Evolutionary conservation across 2,888 invertebrate species (phyloP).

Genomic region (Branchipolynoe longqiensis): DNA sequence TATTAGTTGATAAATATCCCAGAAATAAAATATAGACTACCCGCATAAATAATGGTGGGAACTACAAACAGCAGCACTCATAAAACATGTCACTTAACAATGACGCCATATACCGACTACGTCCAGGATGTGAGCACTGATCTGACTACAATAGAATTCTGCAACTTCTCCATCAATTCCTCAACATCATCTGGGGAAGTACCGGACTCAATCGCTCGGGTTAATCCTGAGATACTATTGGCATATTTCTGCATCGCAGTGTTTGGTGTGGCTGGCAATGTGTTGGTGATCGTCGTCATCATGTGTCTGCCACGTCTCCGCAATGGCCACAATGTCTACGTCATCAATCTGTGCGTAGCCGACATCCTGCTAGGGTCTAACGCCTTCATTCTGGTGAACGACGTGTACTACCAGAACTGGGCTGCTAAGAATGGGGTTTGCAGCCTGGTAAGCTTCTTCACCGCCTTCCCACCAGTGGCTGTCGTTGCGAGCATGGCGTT

Average conservation of each 20-base stretch:
- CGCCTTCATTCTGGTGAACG: conserved; percentile 21
- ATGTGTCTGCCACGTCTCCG: conserved; percentile 25
- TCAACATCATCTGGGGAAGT: background rate
- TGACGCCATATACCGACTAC: too few species aligned
- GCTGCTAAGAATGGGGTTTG: background rate
- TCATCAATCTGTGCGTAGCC: conserved; percentile 52
- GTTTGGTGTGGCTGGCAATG: conserved; percentile 19
- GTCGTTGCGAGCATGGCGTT: conserved; percentile 9
- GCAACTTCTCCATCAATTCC: background rate
- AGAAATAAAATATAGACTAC: too few species aligned
- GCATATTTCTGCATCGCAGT: conserved; percentile 29
- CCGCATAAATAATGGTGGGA: too few species aligned
- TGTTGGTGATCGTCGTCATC: conserved; percentile 22
- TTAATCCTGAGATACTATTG: background rate
- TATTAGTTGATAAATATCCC: too few species aligned
- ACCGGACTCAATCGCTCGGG: background rate
- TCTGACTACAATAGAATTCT: too few species aligned
- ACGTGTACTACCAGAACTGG: conserved; percentile 20
- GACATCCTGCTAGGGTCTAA: conserved; percentile 32
- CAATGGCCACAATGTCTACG: conserved; percentile 51
- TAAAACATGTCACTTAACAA: too few species aligned
- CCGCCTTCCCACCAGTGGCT: conserved; percentile 44
- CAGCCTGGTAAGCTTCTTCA: conserved; percentile 19
- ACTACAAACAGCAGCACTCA: too few species aligned
- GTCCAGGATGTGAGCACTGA: too few species aligned